Evolutionary conservation across 2,797 vertebrate species (phyloP), one percentile per base, ranked within the genome.

Genomic region (Mus caroli): DNA sequence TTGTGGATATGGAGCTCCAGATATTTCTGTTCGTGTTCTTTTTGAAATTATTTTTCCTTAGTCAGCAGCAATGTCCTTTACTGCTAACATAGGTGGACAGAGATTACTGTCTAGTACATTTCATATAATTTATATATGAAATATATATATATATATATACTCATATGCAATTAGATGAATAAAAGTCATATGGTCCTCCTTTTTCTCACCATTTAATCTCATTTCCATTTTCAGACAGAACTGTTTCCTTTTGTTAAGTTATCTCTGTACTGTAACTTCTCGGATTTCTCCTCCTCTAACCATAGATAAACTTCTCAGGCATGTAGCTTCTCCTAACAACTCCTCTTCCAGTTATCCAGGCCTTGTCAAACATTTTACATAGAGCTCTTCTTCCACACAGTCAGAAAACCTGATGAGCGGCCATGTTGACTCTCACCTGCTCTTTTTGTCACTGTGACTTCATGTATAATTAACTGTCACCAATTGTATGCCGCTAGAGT

Each of bases 1-100:
- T 90, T 93, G 20, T 91, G 14, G 28, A 71, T 88, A n/a, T 8
- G 86, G 54, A 22, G 69, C 82, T 43, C 34, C 73, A 87, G 92
- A 87, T 73, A 62, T 76, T 58, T 8, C 54, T 80, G 37, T 40
- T 43, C 14, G 71, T 89, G 17, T 24, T 34, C 10, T 77, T 64
- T 73, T 52, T 75, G 86, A 64, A 71, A 31, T 88, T 78, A 85
- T 87, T 93, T 93, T 88, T 20, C 19, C 83, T 91, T 76, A 90
- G 88, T 58, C 91, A 90, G 8, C 15, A 67, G 13, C 50, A 80
- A 76, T 89, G 12, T 88, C 77, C n/a, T 90, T 78, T 54, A 50
- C 10, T 79, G 75, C 24, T 62, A 92, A 73, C 86, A 26, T 67
- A 87, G 71, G 26, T 88, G 37, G 67, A 85, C 12, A 64, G 62